Evolutionary conservation across 2,797 vertebrate genomes (phyloP).

Genomic region (Tragelaphus eurycerus): DNA sequence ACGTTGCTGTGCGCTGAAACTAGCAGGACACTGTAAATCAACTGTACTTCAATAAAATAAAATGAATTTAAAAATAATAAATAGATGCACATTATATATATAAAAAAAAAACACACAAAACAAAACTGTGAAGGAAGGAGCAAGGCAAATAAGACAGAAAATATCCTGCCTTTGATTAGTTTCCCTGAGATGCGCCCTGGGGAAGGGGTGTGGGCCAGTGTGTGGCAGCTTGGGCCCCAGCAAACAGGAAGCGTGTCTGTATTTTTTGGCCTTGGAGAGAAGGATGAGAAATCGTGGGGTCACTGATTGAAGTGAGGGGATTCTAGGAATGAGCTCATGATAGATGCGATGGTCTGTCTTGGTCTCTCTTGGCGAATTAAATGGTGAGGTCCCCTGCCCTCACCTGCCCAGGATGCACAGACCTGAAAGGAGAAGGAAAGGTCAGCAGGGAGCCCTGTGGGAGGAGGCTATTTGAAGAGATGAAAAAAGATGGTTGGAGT

Average conservation of each 20-base stretch:
- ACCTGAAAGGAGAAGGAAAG: neutral
- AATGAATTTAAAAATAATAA: neutral
- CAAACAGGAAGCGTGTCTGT: neutral
- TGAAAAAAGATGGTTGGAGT: neutral
- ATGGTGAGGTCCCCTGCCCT: neutral
- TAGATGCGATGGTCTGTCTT: neutral
- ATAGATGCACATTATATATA: neutral
- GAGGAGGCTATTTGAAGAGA: neutral
- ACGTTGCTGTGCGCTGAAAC: neutral
- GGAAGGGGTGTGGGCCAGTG: accelerated
- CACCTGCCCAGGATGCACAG: neutral
- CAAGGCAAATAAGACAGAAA: neutral
- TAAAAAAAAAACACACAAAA: neutral
- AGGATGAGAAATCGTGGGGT: neutral
- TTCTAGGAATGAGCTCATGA: neutral
- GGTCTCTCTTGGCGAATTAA: neutral
- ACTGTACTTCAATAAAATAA: neutral
- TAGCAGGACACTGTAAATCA: neutral
- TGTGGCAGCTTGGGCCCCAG: neutral
- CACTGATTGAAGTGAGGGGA: neutral
- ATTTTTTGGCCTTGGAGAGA: neutral
- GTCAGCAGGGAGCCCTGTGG: neutral
- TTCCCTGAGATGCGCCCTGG: neutral
- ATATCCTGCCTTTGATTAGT: neutral
- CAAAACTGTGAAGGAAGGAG: neutral